phyloP scores from a whole-genome alignment of 2,797 vertebrate species.

The Bradypodion pumilum region DNA sequence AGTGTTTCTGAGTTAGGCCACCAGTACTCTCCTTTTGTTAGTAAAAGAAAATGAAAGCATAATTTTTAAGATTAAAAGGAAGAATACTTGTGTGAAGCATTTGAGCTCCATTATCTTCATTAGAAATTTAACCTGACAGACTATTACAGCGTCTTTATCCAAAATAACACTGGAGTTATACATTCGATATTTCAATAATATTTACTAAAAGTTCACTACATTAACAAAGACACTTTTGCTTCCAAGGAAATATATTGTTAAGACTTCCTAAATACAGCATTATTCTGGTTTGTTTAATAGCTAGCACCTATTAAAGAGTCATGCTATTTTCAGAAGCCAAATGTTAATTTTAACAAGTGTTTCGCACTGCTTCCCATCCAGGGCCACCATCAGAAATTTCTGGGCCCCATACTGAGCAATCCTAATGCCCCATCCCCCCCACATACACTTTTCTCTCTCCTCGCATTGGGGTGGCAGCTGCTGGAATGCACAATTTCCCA shows the following conservation, averaged over 20 bases:
- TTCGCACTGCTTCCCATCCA: too few relatives aligned
- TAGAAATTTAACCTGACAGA: neutral
- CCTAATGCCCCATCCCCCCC: too few relatives aligned
- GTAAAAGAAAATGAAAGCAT: neutral
- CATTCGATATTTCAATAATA: neutral
- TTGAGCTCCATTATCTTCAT: neutral
- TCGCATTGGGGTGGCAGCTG: too few relatives aligned
- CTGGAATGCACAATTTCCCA: too few relatives aligned
- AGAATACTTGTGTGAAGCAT: neutral
- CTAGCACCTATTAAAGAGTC: too few relatives aligned
- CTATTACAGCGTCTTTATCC: neutral
- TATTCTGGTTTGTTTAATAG: neutral
- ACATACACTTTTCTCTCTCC: too few relatives aligned
- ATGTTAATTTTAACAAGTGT: too few relatives aligned
- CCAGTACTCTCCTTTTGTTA: neutral
- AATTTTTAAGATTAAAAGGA: neutral
- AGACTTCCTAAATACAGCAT: neutral
- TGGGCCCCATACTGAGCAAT: too few relatives aligned
- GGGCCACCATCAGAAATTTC: too few relatives aligned
- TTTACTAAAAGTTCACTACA: neutral
- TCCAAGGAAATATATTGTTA: neutral
- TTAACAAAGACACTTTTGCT: neutral
- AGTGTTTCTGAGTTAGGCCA: neutral
- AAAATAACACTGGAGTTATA: neutral
- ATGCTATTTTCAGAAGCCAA: too few relatives aligned